Evolutionary conservation across 1,140 invertebrate species (phyloP).

Genomic region (Drosophila grimshawi): DNA sequence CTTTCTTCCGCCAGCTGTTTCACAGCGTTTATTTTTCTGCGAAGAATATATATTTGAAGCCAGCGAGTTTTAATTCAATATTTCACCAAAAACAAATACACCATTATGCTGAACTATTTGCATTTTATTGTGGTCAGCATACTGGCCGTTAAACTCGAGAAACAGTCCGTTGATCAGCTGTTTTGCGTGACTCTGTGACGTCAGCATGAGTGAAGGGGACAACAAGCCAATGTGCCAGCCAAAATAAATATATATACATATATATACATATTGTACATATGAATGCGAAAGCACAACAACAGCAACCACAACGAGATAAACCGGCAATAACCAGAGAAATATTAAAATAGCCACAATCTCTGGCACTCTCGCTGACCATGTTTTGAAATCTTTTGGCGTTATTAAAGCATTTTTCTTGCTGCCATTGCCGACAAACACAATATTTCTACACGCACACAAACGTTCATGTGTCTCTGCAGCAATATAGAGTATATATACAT

Average conservation of each 20-base stretch:
- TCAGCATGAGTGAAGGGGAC: neutral
- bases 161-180: conserved; percentile 23
- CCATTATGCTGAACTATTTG: neutral
- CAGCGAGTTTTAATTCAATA: neutral
- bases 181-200: conserved; percentile 10
- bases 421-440: conserved; percentile 42
- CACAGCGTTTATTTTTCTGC: too few relatives aligned
- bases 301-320: conserved; percentile 36
- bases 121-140: conserved; percentile 2
- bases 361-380: conserved; percentile 28
- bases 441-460: conserved; percentile 29
- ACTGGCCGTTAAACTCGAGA: neutral
- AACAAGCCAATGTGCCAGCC: neutral
- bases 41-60: too few relatives aligned
- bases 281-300: conserved; percentile 31
- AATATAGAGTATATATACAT: neutral
- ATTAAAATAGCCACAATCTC: conserved; percentile 49
- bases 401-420: conserved; percentile 46
- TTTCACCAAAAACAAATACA: neutral
- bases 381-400: conserved; percentile 54
- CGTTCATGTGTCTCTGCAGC: neutral
- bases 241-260: neutral
- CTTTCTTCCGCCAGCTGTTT: too few relatives aligned
- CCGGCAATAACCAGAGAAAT: conserved; percentile 56
- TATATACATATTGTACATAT: neutral